These are phyloP conservation scores for Petrocephalus zakoni DNA, from an alignment of 2,113 vertebrate species.

Conservation along the genomic window DNA sequence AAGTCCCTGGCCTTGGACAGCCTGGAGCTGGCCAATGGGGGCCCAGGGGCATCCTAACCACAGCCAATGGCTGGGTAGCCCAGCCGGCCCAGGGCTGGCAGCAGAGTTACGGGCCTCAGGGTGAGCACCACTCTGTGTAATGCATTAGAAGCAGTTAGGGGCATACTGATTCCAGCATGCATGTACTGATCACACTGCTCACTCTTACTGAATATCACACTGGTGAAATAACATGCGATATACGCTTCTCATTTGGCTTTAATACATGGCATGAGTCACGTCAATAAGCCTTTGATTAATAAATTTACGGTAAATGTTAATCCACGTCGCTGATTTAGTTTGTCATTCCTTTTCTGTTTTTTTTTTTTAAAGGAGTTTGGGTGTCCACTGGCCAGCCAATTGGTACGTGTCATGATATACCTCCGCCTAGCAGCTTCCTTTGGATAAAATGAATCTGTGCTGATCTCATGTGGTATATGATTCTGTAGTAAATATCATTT, in stretches of 20 bases:
- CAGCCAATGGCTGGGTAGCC: conserved; percentile 95
- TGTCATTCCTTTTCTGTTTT: conserved; percentile 22
- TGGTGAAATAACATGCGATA: background rate
- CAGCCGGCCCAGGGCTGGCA: conserved; percentile 92
- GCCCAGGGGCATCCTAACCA: conserved; percentile 81
- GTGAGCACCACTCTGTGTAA: conserved; percentile 60
- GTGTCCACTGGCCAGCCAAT: conserved; percentile 93
- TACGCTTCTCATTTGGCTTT: background rate
- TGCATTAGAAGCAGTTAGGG: background rate
- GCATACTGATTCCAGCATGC: background rate
- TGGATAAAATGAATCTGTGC: background rate
- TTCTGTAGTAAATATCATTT: background rate
- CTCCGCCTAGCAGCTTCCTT: background rate
- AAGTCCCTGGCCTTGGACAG: conserved; percentile 80
- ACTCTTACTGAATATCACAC: background rate
- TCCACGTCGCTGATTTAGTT: conserved; percentile 1
- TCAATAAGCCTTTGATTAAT: background rate
- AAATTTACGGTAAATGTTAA: conserved; percentile 13
- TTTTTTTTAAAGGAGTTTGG: conserved; percentile 83
- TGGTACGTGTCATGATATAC: conserved; percentile 61
- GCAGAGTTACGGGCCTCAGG: conserved; percentile 90
- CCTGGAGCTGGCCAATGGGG: conserved; percentile 88
- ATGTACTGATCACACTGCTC: background rate
- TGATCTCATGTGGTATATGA: background rate
- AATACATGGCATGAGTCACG: background rate